Base-by-base conservation (phyloP, 2,888 invertebrate species). In the Yponomeuta sedellus region DNA sequence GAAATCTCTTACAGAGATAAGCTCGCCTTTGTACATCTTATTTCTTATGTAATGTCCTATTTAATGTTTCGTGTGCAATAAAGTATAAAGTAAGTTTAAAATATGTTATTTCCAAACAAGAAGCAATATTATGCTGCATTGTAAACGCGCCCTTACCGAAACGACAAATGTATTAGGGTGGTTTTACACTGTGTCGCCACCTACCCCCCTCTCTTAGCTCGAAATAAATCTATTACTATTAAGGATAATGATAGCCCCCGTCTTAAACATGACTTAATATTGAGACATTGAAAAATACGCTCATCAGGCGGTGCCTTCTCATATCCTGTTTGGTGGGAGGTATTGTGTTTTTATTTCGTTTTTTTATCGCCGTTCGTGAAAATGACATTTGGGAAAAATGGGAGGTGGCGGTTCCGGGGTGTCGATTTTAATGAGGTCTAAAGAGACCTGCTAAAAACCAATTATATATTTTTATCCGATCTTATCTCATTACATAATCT, bases 251-350 rank as follows among this genome's bases (percentile, higher is more conserved):
- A 52, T 52, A 12, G 88, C 85, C n/a, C 79, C 81, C 86, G 88
- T 88, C 91, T 91, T 90, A 91, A 89, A 90, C 90, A 91, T 89
- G 91, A 91, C 91, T 91, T 91, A 92, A 92, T 91, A 92, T 91
- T 90, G 85, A 90, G 86, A 79, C 85, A 85, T 77, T 83, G 87
- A 86, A 88, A 91, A 88, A 91, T 90, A 89, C 82, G 85, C 72
- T 52, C 44, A 75, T 79, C 91, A 91, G 91, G n/a, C 88, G 88
- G 75, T 74, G 75, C 72, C 72, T 73, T 75, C 74, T 75, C 75
- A 70, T 70, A 73, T 74, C 68, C 67, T 77, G 74, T 75, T 72
- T 73, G 12, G 16, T 16, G 16, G 16, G 69, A 52, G 40, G 59
- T 62, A 34, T 3, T 34, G 34, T 52, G 44, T 52, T 52, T 52